phyloP scores from a whole-genome alignment of 2,888 invertebrate genomes.

The Drepana falcataria region DNA sequence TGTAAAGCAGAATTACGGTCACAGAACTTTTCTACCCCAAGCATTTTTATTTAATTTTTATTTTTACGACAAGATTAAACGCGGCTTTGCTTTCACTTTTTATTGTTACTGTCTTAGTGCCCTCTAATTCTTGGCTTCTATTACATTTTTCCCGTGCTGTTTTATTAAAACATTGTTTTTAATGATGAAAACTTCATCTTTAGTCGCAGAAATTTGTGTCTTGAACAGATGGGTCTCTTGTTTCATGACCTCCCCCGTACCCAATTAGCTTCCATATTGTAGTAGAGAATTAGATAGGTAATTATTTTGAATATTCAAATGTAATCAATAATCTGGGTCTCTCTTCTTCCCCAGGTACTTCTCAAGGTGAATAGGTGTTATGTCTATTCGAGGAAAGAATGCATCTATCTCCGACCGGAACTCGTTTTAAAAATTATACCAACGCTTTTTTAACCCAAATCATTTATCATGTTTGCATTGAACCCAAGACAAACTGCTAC shows the following conservation, averaged over 20 bases:
- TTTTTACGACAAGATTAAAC: conserved; percentile 77
- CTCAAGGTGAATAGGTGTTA: conserved; percentile 78
- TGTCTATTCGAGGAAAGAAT: conserved; percentile 68
- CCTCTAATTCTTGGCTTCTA: conserved; percentile 76
- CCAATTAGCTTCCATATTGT: conserved; percentile 1
- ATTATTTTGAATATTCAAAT: conserved; percentile 21
- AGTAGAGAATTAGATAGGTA: conserved; percentile 9
- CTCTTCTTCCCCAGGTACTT: conserved; percentile 78
- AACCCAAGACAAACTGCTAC: conserved; percentile 77
- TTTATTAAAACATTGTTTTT: conserved; percentile 71
- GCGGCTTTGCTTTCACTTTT: conserved; percentile 76
- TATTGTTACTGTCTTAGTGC: conserved; percentile 75
- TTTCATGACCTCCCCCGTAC: conserved; percentile 8
- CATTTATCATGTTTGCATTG: conserved; percentile 76
- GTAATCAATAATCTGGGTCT: conserved; percentile 63
- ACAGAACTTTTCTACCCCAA: conserved; percentile 71
- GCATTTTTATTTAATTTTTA: conserved; percentile 77
- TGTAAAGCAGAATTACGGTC: conserved; percentile 63
- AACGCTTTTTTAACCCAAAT: conserved; percentile 72
- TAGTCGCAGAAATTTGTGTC: conserved; percentile 16
- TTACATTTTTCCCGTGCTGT: conserved; percentile 62
- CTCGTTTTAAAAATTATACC: conserved; percentile 69
- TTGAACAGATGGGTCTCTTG: conserved; percentile 7
- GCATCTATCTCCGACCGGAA: conserved; percentile 68
- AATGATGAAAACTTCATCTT: conserved; percentile 47